These are phyloP conservation scores for Brachirus orientalis DNA, from an alignment of 2,113 vertebrate species.

Conservation along the genomic window DNA sequence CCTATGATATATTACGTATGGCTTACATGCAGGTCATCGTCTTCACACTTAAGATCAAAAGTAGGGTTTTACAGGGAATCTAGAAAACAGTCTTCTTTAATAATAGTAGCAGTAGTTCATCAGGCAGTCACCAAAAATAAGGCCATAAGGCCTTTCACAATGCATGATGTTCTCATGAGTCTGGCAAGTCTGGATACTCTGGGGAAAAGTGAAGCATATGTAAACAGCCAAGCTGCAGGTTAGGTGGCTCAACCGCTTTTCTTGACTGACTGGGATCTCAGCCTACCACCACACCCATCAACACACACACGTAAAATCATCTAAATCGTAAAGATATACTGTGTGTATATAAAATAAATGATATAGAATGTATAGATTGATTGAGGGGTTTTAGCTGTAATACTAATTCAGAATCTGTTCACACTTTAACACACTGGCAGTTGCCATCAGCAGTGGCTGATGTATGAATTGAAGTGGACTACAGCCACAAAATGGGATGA, in stretches of 20 bases:
- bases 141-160: background rate
- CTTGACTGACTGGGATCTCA: constrained; percentile 31
- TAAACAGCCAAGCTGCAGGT: constrained; percentile 53
- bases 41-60: fast-evolving
- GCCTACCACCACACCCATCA: background rate
- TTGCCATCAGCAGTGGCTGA: constrained; percentile 28
- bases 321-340: too few species aligned
- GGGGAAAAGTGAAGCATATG: constrained; percentile 67
- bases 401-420: constrained; percentile 25
- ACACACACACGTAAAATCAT: background rate
- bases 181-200: constrained; percentile 30
- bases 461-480: constrained; percentile 33
- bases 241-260: constrained; percentile 54
- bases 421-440: constrained; percentile 29
- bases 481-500: constrained; percentile 18
- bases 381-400: background rate
- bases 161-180: constrained; percentile 47
- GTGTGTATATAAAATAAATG: too few species aligned
- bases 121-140: too few species aligned
- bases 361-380: too few species aligned
- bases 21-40: background rate
- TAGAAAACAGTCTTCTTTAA: background rate
- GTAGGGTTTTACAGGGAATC: too few species aligned
- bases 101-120: constrained; percentile 2
- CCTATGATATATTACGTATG: constrained; percentile 5